Evolutionary conservation across 2,113 vertebrate species (phyloP).

Genomic region (Platysternon megacephalum): DNA sequence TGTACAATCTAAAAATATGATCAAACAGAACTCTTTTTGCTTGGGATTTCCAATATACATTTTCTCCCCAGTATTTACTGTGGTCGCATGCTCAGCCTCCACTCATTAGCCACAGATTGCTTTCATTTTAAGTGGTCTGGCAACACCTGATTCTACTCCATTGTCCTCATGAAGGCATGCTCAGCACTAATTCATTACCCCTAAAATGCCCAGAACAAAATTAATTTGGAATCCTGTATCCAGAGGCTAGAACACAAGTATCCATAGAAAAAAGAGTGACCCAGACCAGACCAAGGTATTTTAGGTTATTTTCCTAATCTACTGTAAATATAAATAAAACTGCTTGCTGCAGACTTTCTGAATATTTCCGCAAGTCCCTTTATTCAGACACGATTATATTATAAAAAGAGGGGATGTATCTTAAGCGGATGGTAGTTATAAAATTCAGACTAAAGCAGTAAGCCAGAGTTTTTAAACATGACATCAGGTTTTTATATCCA

Average conservation of each 20-base stretch:
- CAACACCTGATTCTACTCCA: not conserved
- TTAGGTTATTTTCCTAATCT: not conserved
- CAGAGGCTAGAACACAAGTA: not conserved
- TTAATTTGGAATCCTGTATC: not conserved
- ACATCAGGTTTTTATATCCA: not conserved
- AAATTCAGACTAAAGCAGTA: not conserved
- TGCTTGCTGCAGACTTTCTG: not conserved
- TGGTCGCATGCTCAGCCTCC: not conserved
- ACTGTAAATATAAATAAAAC: not conserved
- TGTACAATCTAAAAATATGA: not conserved
- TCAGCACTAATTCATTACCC: not conserved
- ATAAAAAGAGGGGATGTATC: not conserved
- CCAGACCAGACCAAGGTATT: not conserved
- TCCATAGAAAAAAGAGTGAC: not conserved
- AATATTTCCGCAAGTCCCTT: not conserved
- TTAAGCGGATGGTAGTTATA: not conserved
- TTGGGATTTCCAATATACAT: not conserved
- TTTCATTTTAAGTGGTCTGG: not conserved
- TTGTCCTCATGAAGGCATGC: not conserved
- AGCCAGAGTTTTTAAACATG: not conserved
- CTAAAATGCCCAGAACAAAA: not conserved
- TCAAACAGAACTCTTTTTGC: not conserved
- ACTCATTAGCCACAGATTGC: accelerated
- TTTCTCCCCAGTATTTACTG: not conserved
- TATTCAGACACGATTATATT: not conserved